phyloP scores from a whole-genome alignment of 1,140 invertebrate genomes.

The Venturia canescens region DNA sequence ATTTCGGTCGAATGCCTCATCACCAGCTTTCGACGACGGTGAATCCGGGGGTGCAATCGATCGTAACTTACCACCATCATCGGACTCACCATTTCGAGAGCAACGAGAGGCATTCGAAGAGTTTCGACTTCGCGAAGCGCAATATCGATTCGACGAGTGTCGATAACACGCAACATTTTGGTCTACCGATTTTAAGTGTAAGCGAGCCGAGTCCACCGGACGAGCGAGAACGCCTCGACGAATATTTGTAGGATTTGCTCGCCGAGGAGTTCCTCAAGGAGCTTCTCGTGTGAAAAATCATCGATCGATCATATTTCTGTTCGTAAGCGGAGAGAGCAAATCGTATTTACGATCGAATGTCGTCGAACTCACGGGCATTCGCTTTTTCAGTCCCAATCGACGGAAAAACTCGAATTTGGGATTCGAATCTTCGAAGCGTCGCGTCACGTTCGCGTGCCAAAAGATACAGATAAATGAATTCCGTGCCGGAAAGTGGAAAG shows the following conservation, averaged over 20 bases:
- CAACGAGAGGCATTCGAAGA: slow-evolving; percentile 66
- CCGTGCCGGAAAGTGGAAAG: too few species aligned
- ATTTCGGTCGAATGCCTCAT: slow-evolving; percentile 57
- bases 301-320: neutral
- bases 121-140: slow-evolving; percentile 68
- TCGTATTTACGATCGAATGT: neutral
- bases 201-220: slow-evolving; percentile 87
- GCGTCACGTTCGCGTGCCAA: too few species aligned
- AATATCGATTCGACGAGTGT: slow-evolving; percentile 73
- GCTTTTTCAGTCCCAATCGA: too few species aligned
- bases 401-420: too few species aligned
- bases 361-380: too few species aligned
- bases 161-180: slow-evolving; percentile 78
- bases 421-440: too few species aligned
- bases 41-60: neutral
- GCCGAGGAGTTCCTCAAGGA: slow-evolving; percentile 74
- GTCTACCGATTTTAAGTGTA: slow-evolving; percentile 85
- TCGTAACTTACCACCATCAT: slow-evolving; percentile 48
- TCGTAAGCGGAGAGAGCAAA: too few species aligned
- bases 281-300: slow-evolving; percentile 70
- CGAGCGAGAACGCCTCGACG: slow-evolving; percentile 78
- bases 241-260: slow-evolving; percentile 76
- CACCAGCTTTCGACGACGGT: slow-evolving; percentile 56
- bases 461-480: too few species aligned
- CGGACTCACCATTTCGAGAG: slow-evolving; percentile 61